These are phyloP conservation scores for Idaea biselata DNA, from an alignment of 2,888 invertebrate species.

Conservation along the genomic window DNA sequence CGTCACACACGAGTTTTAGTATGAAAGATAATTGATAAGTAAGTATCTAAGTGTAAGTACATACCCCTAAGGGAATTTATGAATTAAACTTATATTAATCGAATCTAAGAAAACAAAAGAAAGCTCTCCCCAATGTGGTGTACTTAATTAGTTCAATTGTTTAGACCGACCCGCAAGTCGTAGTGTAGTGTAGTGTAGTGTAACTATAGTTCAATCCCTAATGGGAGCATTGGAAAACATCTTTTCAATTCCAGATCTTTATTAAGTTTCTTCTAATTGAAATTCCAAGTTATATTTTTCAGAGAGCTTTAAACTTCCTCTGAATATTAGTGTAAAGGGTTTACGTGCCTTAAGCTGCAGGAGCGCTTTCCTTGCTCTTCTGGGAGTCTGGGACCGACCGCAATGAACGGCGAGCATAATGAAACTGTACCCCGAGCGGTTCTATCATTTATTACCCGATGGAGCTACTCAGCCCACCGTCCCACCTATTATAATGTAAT, in stretches of 20 bases:
- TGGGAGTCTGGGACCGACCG: slow-evolving; percentile 52
- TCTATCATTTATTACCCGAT: slow-evolving; percentile 49
- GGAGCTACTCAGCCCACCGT: slow-evolving; percentile 29
- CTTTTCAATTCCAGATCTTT: slow-evolving; percentile 5
- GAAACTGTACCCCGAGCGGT: slow-evolving; percentile 53
- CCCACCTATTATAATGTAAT: slow-evolving; percentile 32
- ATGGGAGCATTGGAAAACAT: no score
- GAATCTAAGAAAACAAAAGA: no score
- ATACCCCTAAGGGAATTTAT: no score
- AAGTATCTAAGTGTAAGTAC: no score
- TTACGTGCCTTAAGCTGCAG: slow-evolving; percentile 43
- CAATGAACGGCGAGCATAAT: slow-evolving; percentile 55
- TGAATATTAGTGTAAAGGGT: slow-evolving; percentile 36
- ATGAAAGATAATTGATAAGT: no score
- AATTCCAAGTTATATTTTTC: slow-evolving; percentile 40
- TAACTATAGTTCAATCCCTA: no score
- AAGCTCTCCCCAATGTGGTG: no score
- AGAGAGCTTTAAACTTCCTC: background rate
- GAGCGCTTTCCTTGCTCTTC: slow-evolving; percentile 48
- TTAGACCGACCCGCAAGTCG: no score
- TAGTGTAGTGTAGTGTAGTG: no score
- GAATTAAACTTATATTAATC: no score
- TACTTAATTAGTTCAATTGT: no score
- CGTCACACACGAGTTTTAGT: no score
- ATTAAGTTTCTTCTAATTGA: slow-evolving; percentile 3